Evolutionary conservation across 2,888 invertebrate genomes (phyloP).

Genomic region (Aphidius colemani): DNA sequence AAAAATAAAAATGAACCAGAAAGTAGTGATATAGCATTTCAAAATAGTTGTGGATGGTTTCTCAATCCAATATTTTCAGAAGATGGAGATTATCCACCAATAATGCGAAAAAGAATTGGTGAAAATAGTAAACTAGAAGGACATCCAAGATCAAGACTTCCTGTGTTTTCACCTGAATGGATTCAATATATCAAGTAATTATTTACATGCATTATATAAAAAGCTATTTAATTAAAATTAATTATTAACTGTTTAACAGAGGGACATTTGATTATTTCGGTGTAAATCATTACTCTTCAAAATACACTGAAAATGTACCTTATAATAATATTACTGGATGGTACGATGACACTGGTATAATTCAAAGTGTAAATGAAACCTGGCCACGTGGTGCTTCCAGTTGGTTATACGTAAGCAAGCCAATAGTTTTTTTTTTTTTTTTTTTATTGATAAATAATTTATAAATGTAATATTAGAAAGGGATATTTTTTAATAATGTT

Average conservation of each 20-base stretch:
- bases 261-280: slow-evolving; percentile 31
- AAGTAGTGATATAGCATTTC: slow-evolving; percentile 64
- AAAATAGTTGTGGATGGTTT: slow-evolving; percentile 70
- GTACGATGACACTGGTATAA: slow-evolving; percentile 59
- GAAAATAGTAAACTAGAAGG: slow-evolving; percentile 66
- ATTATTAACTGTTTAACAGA: not conserved
- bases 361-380: slow-evolving; percentile 63
- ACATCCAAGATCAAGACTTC: slow-evolving; percentile 67
- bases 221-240: not conserved
- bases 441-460: not conserved
- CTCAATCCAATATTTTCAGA: slow-evolving; percentile 70
- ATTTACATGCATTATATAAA: not conserved
- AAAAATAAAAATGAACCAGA: slow-evolving; percentile 61
- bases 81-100: slow-evolving; percentile 69
- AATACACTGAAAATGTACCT: slow-evolving; percentile 32
- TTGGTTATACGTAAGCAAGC: slow-evolving; percentile 62
- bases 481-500: not conserved
- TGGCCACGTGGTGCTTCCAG: slow-evolving; percentile 68
- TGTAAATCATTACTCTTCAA: slow-evolving; percentile 47
- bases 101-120: slow-evolving; percentile 67
- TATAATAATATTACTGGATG: slow-evolving; percentile 26
- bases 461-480: too few relatives aligned
- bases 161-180: slow-evolving; percentile 50
- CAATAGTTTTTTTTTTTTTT: too few relatives aligned
- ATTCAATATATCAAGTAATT: slow-evolving; percentile 25